Conservation (phyloP, 2,888 invertebrate species). For the Neoaliturus tenellus region DNA sequence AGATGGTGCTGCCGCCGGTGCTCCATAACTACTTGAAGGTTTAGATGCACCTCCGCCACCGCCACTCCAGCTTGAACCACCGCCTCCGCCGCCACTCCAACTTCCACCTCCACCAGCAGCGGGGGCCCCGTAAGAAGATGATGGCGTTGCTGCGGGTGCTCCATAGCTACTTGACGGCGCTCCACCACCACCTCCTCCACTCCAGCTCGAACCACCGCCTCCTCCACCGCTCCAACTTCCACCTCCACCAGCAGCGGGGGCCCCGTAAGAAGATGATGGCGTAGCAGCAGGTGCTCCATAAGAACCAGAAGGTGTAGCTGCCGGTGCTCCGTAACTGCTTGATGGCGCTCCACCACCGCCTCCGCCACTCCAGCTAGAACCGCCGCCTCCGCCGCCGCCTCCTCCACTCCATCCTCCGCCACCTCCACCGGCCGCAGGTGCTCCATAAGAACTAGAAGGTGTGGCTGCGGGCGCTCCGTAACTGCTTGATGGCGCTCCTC, state of each 20-base stretch:
- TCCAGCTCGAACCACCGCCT: slow-evolving; percentile 34
- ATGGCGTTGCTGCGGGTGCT: slow-evolving; percentile 56
- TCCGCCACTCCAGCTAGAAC: not conserved
- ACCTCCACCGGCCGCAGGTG: slow-evolving; percentile 24
- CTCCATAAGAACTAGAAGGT: slow-evolving; percentile 24
- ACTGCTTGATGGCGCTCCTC: slow-evolving; percentile 31
- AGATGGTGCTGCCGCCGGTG: slow-evolving; percentile 52
- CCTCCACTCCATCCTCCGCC: not conserved
- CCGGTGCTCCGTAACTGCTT: slow-evolving; percentile 53
- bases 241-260: slow-evolving; percentile 16
- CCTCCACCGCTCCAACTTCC: slow-evolving; percentile 46
- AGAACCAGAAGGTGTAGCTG: slow-evolving; percentile 58
- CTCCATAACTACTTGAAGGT: slow-evolving; percentile 53
- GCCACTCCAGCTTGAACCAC: slow-evolving; percentile 23
- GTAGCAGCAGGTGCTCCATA: slow-evolving; percentile 61
- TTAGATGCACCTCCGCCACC: slow-evolving; percentile 24
- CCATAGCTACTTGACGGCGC: slow-evolving; percentile 61
- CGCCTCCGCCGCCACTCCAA: slow-evolving; percentile 31
- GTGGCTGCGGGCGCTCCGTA: slow-evolving; percentile 52
- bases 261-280: slow-evolving; percentile 60
- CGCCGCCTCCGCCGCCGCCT: slow-evolving; percentile 13
- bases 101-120: slow-evolving; percentile 65
- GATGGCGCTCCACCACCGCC: slow-evolving; percentile 34
- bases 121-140: slow-evolving; percentile 57
- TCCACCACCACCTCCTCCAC: slow-evolving; percentile 8